A percentile compares a stretch with the other conserved stretches of the same genome.
Evolutionary conservation across 2,888 invertebrate species (phyloP).

Genomic region (Nomada ruficornis): DNA sequence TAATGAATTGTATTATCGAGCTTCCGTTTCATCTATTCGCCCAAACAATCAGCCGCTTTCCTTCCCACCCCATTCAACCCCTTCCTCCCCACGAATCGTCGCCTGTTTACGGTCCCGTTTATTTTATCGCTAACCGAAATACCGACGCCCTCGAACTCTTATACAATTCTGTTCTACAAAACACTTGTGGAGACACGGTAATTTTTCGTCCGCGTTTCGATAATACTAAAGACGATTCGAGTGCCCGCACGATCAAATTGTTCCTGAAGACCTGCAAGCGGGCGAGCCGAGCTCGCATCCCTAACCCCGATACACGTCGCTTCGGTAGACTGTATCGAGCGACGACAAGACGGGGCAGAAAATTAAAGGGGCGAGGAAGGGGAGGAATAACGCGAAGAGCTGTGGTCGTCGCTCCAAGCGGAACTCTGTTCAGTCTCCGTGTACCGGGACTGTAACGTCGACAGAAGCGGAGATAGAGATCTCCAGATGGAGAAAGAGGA

Average conservation of each 20-base stretch:
- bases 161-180: neutral
- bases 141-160: neutral
- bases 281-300: slow-evolving; percentile 7
- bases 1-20: slow-evolving; percentile 37
- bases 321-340: slow-evolving; percentile 33
- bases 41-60: slow-evolving; percentile 11
- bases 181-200: too few relatives aligned
- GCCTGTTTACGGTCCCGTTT: neutral
- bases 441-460: neutral
- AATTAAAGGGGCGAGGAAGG: slow-evolving; percentile 44
- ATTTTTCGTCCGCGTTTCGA: neutral
- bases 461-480: slow-evolving; percentile 14
- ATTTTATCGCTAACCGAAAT: neutral
- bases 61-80: neutral
- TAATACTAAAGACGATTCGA: neutral
- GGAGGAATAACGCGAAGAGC: slow-evolving; percentile 32
- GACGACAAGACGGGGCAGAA: slow-evolving; percentile 36
- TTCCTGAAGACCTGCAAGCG: neutral
- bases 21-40: slow-evolving; percentile 4
- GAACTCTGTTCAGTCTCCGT: slow-evolving; percentile 20
- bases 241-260: slow-evolving; percentile 8
- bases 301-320: slow-evolving; percentile 33
- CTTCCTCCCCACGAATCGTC: too few relatives aligned
- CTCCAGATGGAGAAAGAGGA: neutral
- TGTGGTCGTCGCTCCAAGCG: slow-evolving; percentile 55